Percentiles rank a stretch among this genome's conserved stretches.
Evolutionary conservation across 2,113 vertebrate genomes (phyloP).

Genomic region (Ophiodon elongatus): DNA sequence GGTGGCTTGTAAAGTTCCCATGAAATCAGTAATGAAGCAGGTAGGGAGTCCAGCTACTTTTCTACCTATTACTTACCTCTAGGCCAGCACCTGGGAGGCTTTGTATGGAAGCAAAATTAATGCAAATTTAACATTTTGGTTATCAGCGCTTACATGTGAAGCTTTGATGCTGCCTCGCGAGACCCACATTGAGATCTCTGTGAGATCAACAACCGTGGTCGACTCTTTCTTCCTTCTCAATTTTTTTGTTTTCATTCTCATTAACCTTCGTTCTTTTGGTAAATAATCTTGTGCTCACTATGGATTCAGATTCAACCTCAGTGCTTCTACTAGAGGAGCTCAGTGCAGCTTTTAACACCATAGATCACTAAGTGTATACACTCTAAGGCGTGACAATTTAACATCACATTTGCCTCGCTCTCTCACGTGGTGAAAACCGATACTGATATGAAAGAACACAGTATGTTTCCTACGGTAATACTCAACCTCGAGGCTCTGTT

Average conservation of each 20-base stretch:
- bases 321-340: not conserved
- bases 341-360: not conserved
- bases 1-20: constrained; percentile 74
- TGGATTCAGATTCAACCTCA: not conserved
- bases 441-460: not conserved
- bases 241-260: not conserved
- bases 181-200: not conserved
- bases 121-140: not conserved
- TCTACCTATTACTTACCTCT: constrained; percentile 43
- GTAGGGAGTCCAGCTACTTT: constrained; percentile 61
- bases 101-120: not conserved
- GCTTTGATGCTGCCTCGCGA: not conserved
- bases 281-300: not conserved
- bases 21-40: constrained; percentile 75
- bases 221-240: not conserved
- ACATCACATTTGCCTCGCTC: too few relatives aligned
- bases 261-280: not conserved
- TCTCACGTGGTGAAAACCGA: not conserved
- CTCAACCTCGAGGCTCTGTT: not conserved
- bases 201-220: not conserved
- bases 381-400: not conserved
- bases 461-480: not conserved
- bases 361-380: not conserved
- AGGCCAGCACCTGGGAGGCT: constrained; percentile 43
- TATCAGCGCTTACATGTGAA: not conserved